Evolutionary conservation across 2,888 invertebrate species (phyloP).

Genomic region (Entomobrya proxima): DNA sequence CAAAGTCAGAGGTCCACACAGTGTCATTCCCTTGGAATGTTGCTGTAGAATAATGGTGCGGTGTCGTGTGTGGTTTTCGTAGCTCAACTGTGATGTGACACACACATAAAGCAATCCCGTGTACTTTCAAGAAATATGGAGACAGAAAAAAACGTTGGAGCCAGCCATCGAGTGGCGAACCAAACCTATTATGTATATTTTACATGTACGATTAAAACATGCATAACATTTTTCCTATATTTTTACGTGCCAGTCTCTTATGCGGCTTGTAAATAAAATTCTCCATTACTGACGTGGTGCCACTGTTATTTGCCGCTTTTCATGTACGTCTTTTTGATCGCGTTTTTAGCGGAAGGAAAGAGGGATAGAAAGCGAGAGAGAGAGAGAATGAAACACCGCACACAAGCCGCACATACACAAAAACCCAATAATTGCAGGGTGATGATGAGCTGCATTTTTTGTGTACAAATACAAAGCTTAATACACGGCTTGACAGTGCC

Average conservation of each 20-base stretch:
- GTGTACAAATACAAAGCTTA: no score
- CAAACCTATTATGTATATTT: neutral
- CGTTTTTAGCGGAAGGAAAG: neutral
- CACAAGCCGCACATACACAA: neutral
- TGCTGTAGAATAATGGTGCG: neutral
- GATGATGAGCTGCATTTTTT: neutral
- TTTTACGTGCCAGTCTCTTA: no score
- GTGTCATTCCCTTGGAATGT: neutral
- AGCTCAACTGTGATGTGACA: constrained; percentile 38
- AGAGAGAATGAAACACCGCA: neutral
- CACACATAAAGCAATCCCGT: constrained; percentile 22
- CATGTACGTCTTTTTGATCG: no score
- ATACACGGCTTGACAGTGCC: no score
- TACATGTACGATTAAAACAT: no score
- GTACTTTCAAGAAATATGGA: neutral
- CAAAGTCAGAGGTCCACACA: constrained; percentile 2
- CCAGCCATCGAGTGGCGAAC: neutral
- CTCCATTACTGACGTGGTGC: no score
- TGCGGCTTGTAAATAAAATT: no score
- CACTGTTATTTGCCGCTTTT: no score
- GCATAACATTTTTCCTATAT: no score
- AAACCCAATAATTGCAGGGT: constrained; percentile 3
- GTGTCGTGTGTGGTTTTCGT: constrained; percentile 37
- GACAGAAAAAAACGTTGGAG: neutral
- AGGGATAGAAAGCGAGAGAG: neutral